phyloP scores from a whole-genome alignment of 2,888 invertebrate species.

The Agrochola litura region DNA sequence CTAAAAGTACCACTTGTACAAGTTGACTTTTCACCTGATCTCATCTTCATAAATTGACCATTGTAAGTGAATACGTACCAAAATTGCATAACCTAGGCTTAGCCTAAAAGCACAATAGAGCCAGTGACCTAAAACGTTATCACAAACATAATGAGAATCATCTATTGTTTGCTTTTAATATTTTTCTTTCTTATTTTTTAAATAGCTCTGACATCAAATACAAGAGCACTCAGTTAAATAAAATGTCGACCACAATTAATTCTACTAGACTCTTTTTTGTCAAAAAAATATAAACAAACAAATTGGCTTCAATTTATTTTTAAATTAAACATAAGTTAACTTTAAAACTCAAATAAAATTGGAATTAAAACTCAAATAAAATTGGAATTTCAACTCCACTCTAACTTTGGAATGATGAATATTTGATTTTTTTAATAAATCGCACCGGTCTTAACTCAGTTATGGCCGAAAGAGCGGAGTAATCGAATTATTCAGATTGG shows the following conservation, averaged over 20 bases:
- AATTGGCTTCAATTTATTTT: conserved; percentile 55
- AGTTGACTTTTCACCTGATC: background rate
- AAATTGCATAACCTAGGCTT: background rate
- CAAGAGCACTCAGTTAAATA: conserved; percentile 38
- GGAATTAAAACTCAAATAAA: conserved; percentile 59
- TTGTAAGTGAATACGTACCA: background rate
- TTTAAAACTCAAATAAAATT: conserved; percentile 63
- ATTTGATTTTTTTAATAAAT: conserved; percentile 79
- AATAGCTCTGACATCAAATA: conserved; percentile 22
- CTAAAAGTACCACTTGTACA: no score
- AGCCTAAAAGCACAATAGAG: background rate
- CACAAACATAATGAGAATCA: conserved; percentile 14
- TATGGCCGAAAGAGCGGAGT: conserved; percentile 77
- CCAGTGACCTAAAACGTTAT: background rate
- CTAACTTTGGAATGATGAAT: conserved; percentile 72
- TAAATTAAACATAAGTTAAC: conserved; percentile 50
- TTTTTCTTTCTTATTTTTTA: conserved; percentile 17
- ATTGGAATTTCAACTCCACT: conserved; percentile 59
- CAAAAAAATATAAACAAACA: conserved; percentile 41
- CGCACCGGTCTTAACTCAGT: conserved; percentile 74
- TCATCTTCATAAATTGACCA: background rate
- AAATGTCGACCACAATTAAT: conserved; percentile 17
- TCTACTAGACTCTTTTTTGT: background rate
- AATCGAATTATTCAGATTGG: conserved; percentile 85
- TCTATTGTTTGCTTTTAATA: conserved; percentile 13